A percentile compares a stretch with the other conserved stretches of the same genome.
phyloP scores from a whole-genome alignment of 2,888 invertebrate genomes.

The Thymelicus acteon region DNA sequence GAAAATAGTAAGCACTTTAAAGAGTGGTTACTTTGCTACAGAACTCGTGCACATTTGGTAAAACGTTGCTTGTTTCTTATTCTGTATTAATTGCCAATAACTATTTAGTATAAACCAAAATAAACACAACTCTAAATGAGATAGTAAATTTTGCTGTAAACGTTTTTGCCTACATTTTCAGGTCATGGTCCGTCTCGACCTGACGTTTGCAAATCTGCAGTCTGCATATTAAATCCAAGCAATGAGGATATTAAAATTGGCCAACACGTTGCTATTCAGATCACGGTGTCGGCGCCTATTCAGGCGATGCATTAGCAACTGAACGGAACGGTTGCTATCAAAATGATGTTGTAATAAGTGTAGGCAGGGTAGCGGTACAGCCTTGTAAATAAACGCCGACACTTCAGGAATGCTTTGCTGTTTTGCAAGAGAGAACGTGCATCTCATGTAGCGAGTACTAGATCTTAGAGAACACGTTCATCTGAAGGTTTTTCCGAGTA shows the following conservation, averaged over 20 bases:
- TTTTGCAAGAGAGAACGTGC: constrained; percentile 30
- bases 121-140: too few species aligned
- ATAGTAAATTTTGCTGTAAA: too few species aligned
- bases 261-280: constrained; percentile 65
- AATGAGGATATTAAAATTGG: constrained; percentile 51
- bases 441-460: constrained; percentile 9
- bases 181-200: constrained; percentile 52
- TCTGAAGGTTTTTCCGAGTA: background rate
- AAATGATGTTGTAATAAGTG: constrained; percentile 56
- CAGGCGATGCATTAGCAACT: constrained; percentile 55
- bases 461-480: constrained; percentile 6
- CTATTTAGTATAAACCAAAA: too few species aligned
- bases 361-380: constrained; percentile 27
- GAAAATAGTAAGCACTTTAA: background rate
- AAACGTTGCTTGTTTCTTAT: too few species aligned
- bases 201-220: background rate
- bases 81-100: too few species aligned
- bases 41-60: background rate
- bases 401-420: constrained; percentile 52
- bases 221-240: constrained; percentile 38
- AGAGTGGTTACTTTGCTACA: background rate
- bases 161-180: constrained; percentile 44
- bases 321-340: constrained; percentile 45
- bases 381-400: constrained; percentile 35
- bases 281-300: constrained; percentile 61